These are phyloP conservation scores for Rhea americana DNA, from an alignment of 2,113 vertebrate genomes.

Conservation along the genomic window DNA sequence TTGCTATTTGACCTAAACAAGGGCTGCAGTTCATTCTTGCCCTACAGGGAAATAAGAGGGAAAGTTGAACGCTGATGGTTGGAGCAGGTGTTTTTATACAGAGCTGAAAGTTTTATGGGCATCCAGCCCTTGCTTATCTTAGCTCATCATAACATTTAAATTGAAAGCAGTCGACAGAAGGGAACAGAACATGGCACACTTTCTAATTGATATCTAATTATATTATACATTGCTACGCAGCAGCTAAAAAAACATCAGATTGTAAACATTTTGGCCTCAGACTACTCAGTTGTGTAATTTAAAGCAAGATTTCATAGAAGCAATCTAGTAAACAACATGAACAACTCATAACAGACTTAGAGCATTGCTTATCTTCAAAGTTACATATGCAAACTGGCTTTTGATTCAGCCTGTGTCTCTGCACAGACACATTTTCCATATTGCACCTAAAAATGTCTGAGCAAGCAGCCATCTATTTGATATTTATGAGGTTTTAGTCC, in stretches of 20 bases:
- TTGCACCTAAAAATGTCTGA: slow-evolving; percentile 48
- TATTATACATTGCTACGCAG: slow-evolving; percentile 27
- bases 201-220: slow-evolving; percentile 69
- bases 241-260: slow-evolving; percentile 59
- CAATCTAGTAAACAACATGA: slow-evolving; percentile 53
- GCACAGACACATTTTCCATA: slow-evolving; percentile 34
- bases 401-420: slow-evolving; percentile 48
- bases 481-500: not conserved
- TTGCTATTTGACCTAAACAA: not conserved
- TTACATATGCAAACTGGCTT: slow-evolving; percentile 27
- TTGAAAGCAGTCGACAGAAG: slow-evolving; percentile 54
- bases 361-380: slow-evolving; percentile 16
- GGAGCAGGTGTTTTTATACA: slow-evolving; percentile 46
- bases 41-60: not conserved
- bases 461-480: slow-evolving; percentile 22
- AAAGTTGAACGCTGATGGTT: slow-evolving; percentile 8
- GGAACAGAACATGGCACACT: slow-evolving; percentile 60
- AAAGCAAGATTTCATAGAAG: slow-evolving; percentile 48
- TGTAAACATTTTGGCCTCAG: slow-evolving; percentile 66
- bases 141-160: slow-evolving; percentile 62
- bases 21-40: not conserved
- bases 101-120: slow-evolving; percentile 50
- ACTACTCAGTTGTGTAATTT: slow-evolving; percentile 63
- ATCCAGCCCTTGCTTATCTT: slow-evolving; percentile 62
- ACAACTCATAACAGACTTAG: slow-evolving; percentile 34